Evolutionary conservation across 2,113 vertebrate genomes (phyloP), one percentile per base, ranked within the genome.

Genomic region (Peromyscus californicus): DNA sequence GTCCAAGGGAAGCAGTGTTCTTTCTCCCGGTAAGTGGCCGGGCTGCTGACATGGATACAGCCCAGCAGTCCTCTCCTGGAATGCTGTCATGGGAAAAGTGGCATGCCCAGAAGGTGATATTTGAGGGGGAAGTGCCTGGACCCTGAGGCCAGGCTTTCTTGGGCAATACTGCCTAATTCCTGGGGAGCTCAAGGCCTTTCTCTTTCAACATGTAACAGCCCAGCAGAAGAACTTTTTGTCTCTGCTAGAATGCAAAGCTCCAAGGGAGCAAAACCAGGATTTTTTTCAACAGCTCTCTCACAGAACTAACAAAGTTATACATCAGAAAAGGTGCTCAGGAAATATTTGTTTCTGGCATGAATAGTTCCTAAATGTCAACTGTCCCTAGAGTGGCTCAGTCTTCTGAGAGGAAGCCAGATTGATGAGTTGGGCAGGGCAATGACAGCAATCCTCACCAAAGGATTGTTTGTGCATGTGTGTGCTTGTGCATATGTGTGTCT

Each of bases 281-380:
- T 90, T n/a, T 48, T 51, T 61, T 75, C 69, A 89, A 75, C 3
- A 45, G 42, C 59, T 78, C 21, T 90, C 51, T n/a, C 74, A 36
- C 7, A 65, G 31, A 33, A 48, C 19, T 63, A 36, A 63, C 42
- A 39, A 74, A 59, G 39, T 8, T 72, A 16, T 22, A 65, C 17
- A 85, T 65, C 2, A 63, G 22, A 85, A 88, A 89, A 76, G 61
- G 31, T 88, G 51, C 61, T 94, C 19, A 69, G 3, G 48, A 70
- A 48, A 74, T 75, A 90, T n/a, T 87, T 89, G 42, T 83, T 94
- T 83, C 85, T 83, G 69, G 69, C 48, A 65, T 88, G 54, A 80
- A 87, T 7, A 36, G 29, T 26, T 84, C 48, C 36, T 57, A 74
- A 54, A 74, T 74, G 48, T 39, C 39, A 70, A 29, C 26, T 57